Conservation (phyloP, 2,113 vertebrate species). For the Brienomyrus brachyistius region DNA sequence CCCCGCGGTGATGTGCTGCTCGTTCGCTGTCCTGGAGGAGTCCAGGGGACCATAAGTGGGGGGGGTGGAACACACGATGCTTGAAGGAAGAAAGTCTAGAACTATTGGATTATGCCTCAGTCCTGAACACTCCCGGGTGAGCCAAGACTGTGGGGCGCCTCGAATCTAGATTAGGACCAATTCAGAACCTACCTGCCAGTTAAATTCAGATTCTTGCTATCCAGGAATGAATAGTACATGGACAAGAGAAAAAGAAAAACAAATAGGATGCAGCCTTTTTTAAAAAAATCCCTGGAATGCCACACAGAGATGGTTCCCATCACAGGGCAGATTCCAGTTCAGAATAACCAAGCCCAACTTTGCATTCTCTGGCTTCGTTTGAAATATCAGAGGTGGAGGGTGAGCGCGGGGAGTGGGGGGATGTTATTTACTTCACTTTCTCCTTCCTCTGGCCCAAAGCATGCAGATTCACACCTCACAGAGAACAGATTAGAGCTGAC, state of each 20-base stretch:
- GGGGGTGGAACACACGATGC: not conserved
- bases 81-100: not conserved
- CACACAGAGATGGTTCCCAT: slow-evolving; percentile 20
- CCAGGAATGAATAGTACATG: not conserved
- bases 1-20: not conserved
- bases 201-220: not conserved
- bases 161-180: not conserved
- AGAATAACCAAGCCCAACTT: slow-evolving; percentile 42
- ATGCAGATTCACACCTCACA: slow-evolving; percentile 31
- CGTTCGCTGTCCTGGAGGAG: not conserved
- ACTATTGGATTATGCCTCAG: not conserved
- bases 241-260: not conserved
- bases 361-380: slow-evolving; percentile 39
- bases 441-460: slow-evolving; percentile 23
- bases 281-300: not conserved
- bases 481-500: slow-evolving; percentile 45
- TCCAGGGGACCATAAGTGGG: not conserved
- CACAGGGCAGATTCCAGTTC: slow-evolving; percentile 34
- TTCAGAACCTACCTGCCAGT: not conserved
- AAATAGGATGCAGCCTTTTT: not conserved
- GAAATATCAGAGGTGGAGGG: slow-evolving; percentile 42
- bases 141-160: not conserved
- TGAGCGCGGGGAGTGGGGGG: slow-evolving; percentile 12
- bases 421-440: slow-evolving; percentile 31
- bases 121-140: not conserved